Evolutionary conservation across 1,140 invertebrate species (phyloP), one percentile per base, ranked within the genome.

Genomic region (Pogonognathellus flavescens): DNA sequence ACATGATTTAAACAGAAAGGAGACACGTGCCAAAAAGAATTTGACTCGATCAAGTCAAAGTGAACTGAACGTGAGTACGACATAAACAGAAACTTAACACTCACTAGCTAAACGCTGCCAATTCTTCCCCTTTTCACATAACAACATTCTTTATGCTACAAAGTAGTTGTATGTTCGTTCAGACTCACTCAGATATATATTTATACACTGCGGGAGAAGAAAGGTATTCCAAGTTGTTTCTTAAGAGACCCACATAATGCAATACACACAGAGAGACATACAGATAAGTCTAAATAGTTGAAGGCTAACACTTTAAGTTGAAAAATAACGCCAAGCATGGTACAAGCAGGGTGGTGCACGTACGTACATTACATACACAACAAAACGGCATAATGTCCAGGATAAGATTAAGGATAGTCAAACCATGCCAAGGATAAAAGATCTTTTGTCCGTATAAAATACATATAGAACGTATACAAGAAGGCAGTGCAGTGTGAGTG

Each of bases 21-120:
- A 76, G 25, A 76, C 70, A 50, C 70, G 70, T 76, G 70, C 70
- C 70, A 76, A 76, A 49, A 76, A 76, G 70, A 76, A 76, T 76
- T 49, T 31, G 62, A 9, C 72, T 25, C 53, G 55, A 81, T 20
- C 22, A 50, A 81, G 80, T 55, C 11, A n/a, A 66, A 81, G 80
- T 55, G 2, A n/a, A 66, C 5, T 10, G 3, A 66, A 18, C 11
- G 60, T 5, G 3, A 81, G 53, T 18, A 81, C 50, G 22, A 81
- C 53, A 81, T 81, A 25, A 81, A 81, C 53, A 81, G 70, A 76
- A 76, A 76, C 70, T 49, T 76, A 76, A 31, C 70, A 76, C 70
- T 31, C 70, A 76, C 70, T 76, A 13, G 25, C 31, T 50, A 76
- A 76, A 31, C 25, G 70, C 13, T 76, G 70, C 41, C 70, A 76